Evolutionary conservation across 2,888 invertebrate genomes (phyloP).

Genomic region (Mythimna pallens): DNA sequence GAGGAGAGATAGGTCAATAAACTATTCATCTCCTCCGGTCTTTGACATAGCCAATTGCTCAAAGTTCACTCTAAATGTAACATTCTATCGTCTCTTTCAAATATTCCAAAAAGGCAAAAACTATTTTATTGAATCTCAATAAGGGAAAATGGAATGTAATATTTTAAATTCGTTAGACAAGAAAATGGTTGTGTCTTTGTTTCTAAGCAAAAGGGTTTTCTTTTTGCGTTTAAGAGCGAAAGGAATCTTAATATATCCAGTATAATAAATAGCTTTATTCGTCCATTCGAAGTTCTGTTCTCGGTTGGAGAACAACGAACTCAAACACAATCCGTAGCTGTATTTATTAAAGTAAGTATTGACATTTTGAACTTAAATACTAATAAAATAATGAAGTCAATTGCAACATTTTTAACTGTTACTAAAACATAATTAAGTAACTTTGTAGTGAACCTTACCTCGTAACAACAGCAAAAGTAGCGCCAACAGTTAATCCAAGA

Average conservation of each 20-base stretch:
- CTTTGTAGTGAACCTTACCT: conserved; percentile 84
- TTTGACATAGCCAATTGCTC: conserved; percentile 44
- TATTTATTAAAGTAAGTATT: not conserved
- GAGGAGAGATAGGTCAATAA: conserved; percentile 43
- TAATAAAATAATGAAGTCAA: no score
- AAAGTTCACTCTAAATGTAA: not conserved
- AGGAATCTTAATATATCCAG: not conserved
- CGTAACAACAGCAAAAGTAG: conserved; percentile 91
- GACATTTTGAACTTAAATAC: no score
- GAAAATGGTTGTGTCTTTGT: not conserved
- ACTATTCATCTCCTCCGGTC: conserved; percentile 48
- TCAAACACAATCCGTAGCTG: conserved; percentile 1
- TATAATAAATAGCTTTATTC: no score
- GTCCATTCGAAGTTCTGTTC: not conserved
- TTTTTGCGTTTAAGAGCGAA: not conserved
- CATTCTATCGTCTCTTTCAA: not conserved
- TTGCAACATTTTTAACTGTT: no score
- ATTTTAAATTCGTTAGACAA: not conserved
- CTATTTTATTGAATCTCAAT: not conserved
- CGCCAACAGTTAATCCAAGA: conserved; percentile 92
- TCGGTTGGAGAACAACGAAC: not conserved
- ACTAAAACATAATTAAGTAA: not conserved
- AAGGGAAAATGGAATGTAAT: not conserved
- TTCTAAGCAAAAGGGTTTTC: conserved; percentile 2
- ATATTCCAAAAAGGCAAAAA: conserved; percentile 14